A percentile compares a stretch with the other conserved stretches of the same genome.
Conservation (phyloP, 1,140 invertebrate genomes). For the Agraylea sexmaculata region DNA sequence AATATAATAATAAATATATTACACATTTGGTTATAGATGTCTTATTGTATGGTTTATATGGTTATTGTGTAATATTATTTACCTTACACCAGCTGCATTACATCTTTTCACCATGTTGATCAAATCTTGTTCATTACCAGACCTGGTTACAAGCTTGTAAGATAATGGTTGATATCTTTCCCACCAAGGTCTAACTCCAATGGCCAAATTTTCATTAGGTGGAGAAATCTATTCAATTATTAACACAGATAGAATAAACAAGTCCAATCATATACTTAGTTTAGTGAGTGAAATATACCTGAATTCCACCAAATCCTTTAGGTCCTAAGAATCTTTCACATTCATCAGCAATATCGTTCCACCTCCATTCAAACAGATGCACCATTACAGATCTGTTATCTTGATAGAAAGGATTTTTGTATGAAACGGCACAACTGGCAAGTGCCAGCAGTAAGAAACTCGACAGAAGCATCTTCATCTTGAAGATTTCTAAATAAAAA, state of each 20-base stretch:
- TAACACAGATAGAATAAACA: neutral
- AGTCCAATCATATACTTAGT: no score
- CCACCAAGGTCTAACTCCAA: slow-evolving; percentile 51
- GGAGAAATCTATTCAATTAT: slow-evolving; percentile 7
- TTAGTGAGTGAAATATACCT: slow-evolving; percentile 8
- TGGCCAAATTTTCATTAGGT: slow-evolving; percentile 6
- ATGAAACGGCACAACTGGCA: slow-evolving; percentile 9
- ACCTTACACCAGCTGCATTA: slow-evolving; percentile 43
- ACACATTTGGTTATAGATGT: neutral
- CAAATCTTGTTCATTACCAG: slow-evolving; percentile 56
- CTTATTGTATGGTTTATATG: neutral
- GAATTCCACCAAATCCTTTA: slow-evolving; percentile 45
- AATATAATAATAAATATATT: neutral
- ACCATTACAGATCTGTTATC: slow-evolving; percentile 37
- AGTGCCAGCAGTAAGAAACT: slow-evolving; percentile 9
- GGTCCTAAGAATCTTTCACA: slow-evolving; percentile 59
- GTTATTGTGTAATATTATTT: neutral
- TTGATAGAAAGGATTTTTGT: slow-evolving; percentile 27
- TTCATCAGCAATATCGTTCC: slow-evolving; percentile 57
- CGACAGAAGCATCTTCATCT: slow-evolving; percentile 7
- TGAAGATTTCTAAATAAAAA: neutral
- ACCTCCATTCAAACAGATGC: slow-evolving; percentile 62
- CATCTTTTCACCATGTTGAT: slow-evolving; percentile 56
- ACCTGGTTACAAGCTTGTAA: slow-evolving; percentile 58
- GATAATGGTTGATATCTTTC: slow-evolving; percentile 79